These are phyloP conservation scores for Phyllotreta cruciferae DNA, from an alignment of 2,888 invertebrate genomes.

Conservation along the genomic window DNA sequence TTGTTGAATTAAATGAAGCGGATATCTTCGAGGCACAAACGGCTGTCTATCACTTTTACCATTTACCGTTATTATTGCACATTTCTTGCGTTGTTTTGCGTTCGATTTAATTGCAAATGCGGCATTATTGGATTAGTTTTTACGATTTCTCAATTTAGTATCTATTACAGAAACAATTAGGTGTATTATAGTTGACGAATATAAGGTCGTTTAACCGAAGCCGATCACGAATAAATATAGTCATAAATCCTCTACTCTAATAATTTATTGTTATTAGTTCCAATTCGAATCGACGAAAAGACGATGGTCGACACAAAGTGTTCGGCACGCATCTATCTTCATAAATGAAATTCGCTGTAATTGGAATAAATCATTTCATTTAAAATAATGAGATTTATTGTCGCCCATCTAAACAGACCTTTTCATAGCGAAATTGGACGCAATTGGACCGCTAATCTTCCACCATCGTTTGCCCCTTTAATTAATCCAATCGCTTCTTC, in stretches of 20 bases:
- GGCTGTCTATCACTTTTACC: conserved; percentile 3
- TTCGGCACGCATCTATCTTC: conserved; percentile 41
- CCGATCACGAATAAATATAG: conserved; percentile 22
- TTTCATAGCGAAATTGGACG: conserved; percentile 28
- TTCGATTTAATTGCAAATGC: too few species aligned
- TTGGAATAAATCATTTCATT: conserved; percentile 49
- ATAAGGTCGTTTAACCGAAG: conserved; percentile 6
- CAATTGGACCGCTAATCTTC: conserved; percentile 24
- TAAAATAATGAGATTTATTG: conserved; percentile 41
- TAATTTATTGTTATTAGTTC: conserved; percentile 28
- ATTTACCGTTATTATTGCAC: background rate
- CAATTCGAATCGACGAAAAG: conserved; percentile 23
- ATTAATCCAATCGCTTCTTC: too few species aligned
- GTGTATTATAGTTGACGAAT: background rate
- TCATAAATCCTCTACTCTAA: conserved; percentile 21
- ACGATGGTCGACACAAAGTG: conserved; percentile 32
- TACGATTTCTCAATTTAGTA: too few species aligned
- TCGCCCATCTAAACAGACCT: conserved; percentile 18
- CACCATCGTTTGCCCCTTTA: too few species aligned
- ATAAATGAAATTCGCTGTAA: conserved; percentile 47
- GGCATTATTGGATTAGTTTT: too few species aligned
- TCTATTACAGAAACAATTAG: background rate
- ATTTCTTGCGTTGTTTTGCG: background rate
- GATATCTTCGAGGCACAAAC: conserved; percentile 1
- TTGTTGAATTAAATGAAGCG: conserved; percentile 38